Conservation (phyloP, 2,113 vertebrate genomes). For the Campylorhamphus procurvoides region DNA sequence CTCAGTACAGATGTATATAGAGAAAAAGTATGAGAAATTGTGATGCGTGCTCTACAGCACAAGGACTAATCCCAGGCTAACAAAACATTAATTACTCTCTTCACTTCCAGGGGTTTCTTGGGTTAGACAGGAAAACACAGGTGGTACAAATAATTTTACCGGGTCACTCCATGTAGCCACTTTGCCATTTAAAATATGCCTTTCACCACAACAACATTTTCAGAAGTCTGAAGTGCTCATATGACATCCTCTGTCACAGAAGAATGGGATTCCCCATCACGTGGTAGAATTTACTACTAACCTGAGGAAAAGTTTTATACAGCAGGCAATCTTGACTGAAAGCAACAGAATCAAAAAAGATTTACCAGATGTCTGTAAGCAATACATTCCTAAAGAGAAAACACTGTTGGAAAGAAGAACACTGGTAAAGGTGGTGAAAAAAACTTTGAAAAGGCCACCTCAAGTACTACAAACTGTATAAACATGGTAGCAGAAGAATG, state of each 20-base stretch:
- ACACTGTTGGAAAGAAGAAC: not conserved
- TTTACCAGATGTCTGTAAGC: not conserved
- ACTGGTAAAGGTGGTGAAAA: accelerated
- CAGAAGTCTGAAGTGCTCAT: not conserved
- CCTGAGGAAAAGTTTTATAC: not conserved
- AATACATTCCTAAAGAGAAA: not conserved
- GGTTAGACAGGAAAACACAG: not conserved
- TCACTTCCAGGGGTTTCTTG: not conserved
- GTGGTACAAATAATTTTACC: not conserved
- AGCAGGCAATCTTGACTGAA: not conserved
- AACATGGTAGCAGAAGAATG: not conserved
- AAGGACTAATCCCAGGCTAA: not conserved
- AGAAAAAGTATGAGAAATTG: not conserved
- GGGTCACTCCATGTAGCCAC: no score
- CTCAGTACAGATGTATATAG: not conserved
- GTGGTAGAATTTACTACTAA: not conserved
- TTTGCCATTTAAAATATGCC: not conserved
- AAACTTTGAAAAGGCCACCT: not conserved
- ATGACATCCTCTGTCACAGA: not conserved
- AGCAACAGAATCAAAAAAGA: not conserved
- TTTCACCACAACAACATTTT: not conserved
- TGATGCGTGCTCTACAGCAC: not conserved
- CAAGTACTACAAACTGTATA: not conserved
- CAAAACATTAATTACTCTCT: not conserved
- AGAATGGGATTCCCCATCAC: not conserved